phyloP scores from a whole-genome alignment of 2,888 invertebrate species.

The Auanema freiburgensis region DNA sequence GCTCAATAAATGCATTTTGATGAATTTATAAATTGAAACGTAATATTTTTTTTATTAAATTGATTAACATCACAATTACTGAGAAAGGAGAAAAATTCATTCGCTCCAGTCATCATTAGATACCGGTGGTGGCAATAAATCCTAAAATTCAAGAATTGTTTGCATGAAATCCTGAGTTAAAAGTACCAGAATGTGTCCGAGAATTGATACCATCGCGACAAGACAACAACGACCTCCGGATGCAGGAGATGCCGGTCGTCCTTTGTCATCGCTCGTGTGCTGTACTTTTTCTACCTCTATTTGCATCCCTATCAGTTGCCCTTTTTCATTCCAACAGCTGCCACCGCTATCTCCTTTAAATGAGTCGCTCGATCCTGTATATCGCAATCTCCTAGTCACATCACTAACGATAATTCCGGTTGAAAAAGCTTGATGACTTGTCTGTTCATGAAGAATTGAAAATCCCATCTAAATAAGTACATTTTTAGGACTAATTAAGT shows the following conservation, averaged over 20 bases:
- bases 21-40: slow-evolving; percentile 3
- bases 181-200: slow-evolving; percentile 23
- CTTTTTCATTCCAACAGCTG: slow-evolving; percentile 27
- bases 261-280: slow-evolving; percentile 20
- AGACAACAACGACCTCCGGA: slow-evolving; percentile 24
- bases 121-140: slow-evolving; percentile 29
- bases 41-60: slow-evolving; percentile 11
- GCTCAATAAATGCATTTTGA: background rate
- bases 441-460: slow-evolving; percentile 27
- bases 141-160: slow-evolving; percentile 30
- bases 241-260: slow-evolving; percentile 25
- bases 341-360: slow-evolving; percentile 33
- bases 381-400: slow-evolving; percentile 24
- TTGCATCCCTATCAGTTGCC: slow-evolving; percentile 28
- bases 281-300: slow-evolving; percentile 21
- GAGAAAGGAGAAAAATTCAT: slow-evolving; percentile 24
- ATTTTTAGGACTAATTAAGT: slow-evolving; percentile 18
- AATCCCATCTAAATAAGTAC: slow-evolving; percentile 28
- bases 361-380: slow-evolving; percentile 27
- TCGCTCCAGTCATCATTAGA: slow-evolving; percentile 29
- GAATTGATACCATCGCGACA: slow-evolving; percentile 19
- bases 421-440: slow-evolving; percentile 24
- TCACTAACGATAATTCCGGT: slow-evolving; percentile 26
- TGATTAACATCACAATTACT: slow-evolving; percentile 15
- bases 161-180: slow-evolving; percentile 27